Conservation (phyloP, 2,113 vertebrate species). For the Myiozetetes cayanensis region DNA sequence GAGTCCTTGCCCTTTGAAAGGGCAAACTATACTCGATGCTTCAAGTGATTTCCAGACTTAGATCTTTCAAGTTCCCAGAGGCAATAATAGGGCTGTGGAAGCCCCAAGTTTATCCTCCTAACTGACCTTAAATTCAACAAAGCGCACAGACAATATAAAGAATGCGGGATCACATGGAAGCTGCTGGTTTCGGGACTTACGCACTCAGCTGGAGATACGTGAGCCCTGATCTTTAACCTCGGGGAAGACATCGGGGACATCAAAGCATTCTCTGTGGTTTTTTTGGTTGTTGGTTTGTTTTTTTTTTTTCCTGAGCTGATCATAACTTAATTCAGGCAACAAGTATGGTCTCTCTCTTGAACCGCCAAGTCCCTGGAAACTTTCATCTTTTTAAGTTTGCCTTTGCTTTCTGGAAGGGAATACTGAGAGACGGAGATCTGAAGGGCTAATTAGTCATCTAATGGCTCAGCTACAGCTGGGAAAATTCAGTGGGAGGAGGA, state of each 20-base stretch:
- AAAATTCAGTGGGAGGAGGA: neutral
- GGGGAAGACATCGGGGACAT: constrained; percentile 43
- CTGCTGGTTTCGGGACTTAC: constrained; percentile 50
- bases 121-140: constrained; percentile 65
- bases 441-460: neutral
- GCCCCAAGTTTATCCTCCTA: constrained; percentile 56
- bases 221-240: constrained; percentile 61
- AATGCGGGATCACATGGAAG: constrained; percentile 52
- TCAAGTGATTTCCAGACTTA: constrained; percentile 52
- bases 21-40: constrained; percentile 41
- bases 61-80: constrained; percentile 63
- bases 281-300: neutral
- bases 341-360: neutral
- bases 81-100: constrained; percentile 55
- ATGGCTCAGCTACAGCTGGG: neutral
- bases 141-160: constrained; percentile 26
- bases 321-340: constrained; percentile 55
- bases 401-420: neutral
- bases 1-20: constrained; percentile 17
- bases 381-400: constrained; percentile 2
- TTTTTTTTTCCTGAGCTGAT: neutral
- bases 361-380: neutral
- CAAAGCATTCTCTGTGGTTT: constrained; percentile 40
- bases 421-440: neutral
- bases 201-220: constrained; percentile 52